Evolutionary conservation across 1,140 invertebrate species (phyloP).

Genomic region (Lanistes nyassanus): DNA sequence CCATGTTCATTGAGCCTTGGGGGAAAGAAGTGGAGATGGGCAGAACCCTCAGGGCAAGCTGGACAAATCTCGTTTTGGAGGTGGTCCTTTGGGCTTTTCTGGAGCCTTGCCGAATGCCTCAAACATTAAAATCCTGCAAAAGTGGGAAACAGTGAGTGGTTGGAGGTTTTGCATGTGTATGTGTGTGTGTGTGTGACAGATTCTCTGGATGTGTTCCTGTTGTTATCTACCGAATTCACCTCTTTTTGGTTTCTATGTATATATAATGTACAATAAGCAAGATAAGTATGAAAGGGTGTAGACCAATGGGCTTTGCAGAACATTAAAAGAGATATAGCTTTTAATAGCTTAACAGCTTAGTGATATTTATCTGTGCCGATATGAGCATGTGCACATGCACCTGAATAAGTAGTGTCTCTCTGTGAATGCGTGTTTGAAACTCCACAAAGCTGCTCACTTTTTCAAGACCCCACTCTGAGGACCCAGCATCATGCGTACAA

Average conservation of each 20-base stretch:
- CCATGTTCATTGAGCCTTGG: not conserved
- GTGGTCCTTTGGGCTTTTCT: constrained; percentile 39
- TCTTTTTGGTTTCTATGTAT: too few relatives aligned
- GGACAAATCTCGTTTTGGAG: constrained; percentile 46
- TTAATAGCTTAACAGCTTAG: too few relatives aligned
- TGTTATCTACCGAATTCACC: too few relatives aligned
- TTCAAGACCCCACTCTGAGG: constrained; percentile 49
- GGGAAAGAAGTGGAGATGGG: not conserved
- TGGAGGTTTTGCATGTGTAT: not conserved
- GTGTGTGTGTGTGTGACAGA: constrained; percentile 5
- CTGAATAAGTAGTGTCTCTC: too few relatives aligned
- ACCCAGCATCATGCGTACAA: constrained; percentile 61
- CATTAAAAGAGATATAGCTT: too few relatives aligned
- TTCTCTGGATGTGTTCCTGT: constrained; percentile 1
- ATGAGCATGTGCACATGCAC: not conserved
- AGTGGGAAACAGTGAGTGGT: not conserved
- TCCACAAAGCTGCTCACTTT: constrained; percentile 37
- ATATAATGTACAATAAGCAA: too few relatives aligned
- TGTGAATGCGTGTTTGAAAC: too few relatives aligned
- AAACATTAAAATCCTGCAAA: constrained; percentile 50
- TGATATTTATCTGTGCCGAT: too few relatives aligned
- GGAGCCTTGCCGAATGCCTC: constrained; percentile 45
- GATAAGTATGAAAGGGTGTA: too few relatives aligned
- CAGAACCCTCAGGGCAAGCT: constrained; percentile 38
- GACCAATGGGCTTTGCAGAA: too few relatives aligned